Conservation (phyloP, 2,797 vertebrate species). For the Amblyopsis hoosieri region DNA sequence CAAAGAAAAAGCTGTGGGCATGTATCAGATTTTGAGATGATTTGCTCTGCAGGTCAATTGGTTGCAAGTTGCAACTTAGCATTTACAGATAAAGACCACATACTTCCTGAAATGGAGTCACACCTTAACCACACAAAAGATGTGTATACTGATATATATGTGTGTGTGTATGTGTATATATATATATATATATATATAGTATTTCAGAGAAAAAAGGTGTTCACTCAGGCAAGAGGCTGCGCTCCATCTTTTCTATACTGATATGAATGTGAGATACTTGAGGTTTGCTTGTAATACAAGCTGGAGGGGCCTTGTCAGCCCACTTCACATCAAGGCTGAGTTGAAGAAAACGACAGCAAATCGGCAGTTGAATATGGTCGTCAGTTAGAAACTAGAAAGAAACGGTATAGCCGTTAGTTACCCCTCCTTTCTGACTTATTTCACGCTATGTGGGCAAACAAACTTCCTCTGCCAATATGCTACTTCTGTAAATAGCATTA, state of each 20-base stretch:
- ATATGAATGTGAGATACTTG: neutral
- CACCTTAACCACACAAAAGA: neutral
- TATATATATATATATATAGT: neutral
- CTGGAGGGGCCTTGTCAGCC: neutral
- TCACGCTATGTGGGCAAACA: conserved; percentile 4
- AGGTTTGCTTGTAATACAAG: conserved; percentile 8
- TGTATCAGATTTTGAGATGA: too few species aligned
- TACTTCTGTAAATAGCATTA: too few species aligned
- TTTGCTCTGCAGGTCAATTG: too few species aligned
- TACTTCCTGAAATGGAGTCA: conserved; percentile 10
- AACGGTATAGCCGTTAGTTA: conserved; percentile 10
- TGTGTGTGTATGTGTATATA: too few species aligned
- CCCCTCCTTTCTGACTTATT: conserved; percentile 22
- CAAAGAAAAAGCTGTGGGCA: neutral
- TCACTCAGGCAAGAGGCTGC: neutral
- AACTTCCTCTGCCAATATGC: conserved; percentile 8
- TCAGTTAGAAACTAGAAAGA: neutral
- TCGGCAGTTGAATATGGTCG: neutral
- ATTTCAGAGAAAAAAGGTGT: conserved; percentile 36
- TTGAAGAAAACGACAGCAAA: neutral
- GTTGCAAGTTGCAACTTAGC: neutral
- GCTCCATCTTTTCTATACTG: neutral
- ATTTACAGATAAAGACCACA: conserved; percentile 35
- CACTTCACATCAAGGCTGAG: conserved; percentile 5
- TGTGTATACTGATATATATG: too few species aligned